Evolutionary conservation across 1,140 invertebrate species (phyloP).

Genomic region (Drosophila micromelanica): DNA sequence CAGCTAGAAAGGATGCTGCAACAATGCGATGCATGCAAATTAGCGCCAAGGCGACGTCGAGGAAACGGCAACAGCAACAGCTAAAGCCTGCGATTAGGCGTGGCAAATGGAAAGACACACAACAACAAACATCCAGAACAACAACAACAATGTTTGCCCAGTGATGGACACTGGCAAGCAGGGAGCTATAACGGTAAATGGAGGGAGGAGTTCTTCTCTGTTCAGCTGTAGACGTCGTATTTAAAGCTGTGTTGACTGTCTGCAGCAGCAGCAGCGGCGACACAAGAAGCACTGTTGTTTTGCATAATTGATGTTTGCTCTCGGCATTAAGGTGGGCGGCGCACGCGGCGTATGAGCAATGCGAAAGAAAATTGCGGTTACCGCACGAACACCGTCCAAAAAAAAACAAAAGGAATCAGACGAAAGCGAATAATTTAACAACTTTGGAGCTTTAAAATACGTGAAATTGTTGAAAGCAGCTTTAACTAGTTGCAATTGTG

Average conservation of each 20-base stretch:
- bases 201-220: not conserved
- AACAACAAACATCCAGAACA: conserved; percentile 22
- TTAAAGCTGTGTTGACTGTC: not conserved
- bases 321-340: not conserved
- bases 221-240: not conserved
- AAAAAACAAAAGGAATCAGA: not conserved
- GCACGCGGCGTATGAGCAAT: conserved; percentile 30
- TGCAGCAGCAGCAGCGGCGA: conserved; percentile 1
- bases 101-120: conserved; percentile 27
- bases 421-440: not conserved
- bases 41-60: conserved; percentile 12
- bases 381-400: not conserved
- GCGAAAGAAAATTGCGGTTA: conserved; percentile 8
- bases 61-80: not conserved
- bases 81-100: conserved; percentile 10
- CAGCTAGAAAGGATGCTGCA: not conserved
- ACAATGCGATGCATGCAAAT: conserved; percentile 42
- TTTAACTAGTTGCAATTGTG: no score
- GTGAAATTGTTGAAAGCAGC: no score
- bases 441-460: no score
- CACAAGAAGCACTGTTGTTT: conserved; percentile 10
- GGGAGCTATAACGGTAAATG: not conserved
- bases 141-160: conserved; percentile 6
- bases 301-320: conserved; percentile 40
- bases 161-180: conserved; percentile 17